Base-by-base conservation (phyloP, 2,797 vertebrate species). In the Synaphobranchus kaupii region DNA sequence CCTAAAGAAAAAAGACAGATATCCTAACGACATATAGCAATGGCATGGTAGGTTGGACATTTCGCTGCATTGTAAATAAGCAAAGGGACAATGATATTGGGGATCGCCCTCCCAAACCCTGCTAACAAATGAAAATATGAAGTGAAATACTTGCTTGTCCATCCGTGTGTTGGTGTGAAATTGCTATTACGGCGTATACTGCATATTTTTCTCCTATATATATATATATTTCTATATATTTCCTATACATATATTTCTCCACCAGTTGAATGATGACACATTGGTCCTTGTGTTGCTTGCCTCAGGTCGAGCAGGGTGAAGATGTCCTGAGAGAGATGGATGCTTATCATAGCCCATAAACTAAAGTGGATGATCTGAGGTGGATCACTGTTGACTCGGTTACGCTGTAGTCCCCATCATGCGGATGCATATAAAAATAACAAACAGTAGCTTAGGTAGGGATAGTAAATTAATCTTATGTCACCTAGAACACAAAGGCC, bases 321-420 rank as follows among this genome's bases (percentile, higher is more conserved):
- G 15, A 28, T 15, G 31, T 34, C 68, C 34, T 6, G 34, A 3
- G 39, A 20, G 78, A 50, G 78, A 81, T 48, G 78, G 0, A 81
- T 48, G 78, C 1, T 50, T 28, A 48, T 81, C 78, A 76, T 34
- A 76, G 73, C 34, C 73, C 34, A 76, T 76, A 76, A 76, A 76
- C 34, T 76, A 10, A 76, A 76, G 34, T 17, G 17, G 73, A 17
- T 76, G 73, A 76, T 76, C 73, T 76, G 39, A 22, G 73, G 73
- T 39, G 73, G 73, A 44, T 76, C 34, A 9, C 39, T 76, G 73
- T 44, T 76, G 73, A 76, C 73, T 20, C 17, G 73, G 34, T 44
- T 20, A 76, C 8, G 34, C 73, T 17, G 34, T 10, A 76, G 73
- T 34, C 73, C 73, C 34, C n/a, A 28, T 17, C 73, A 76, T 15